Percentiles rank a stretch among this genome's conserved stretches.
These are phyloP conservation scores for Sinella curviseta DNA, from an alignment of 1,140 invertebrate genomes.

Conservation along the genomic window DNA sequence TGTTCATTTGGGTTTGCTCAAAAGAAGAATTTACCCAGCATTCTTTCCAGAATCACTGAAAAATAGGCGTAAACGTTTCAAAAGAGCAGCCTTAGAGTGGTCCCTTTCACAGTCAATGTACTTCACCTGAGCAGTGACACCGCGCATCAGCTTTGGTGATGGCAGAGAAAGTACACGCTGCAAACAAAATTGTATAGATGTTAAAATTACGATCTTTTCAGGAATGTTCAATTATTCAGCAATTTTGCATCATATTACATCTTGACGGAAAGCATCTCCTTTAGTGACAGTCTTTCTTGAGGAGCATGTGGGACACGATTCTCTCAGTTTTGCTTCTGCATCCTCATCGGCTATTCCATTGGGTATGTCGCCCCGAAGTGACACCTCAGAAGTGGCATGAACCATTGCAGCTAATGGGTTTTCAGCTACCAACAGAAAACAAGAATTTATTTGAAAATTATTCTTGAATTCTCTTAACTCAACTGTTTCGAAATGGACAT, in stretches of 20 bases:
- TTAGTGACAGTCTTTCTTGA: conserved; percentile 22
- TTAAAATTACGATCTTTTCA: background rate
- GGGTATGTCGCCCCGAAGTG: conserved; percentile 15
- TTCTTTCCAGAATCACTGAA: conserved; percentile 36
- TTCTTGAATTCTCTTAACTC: background rate
- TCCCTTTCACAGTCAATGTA: conserved; percentile 47
- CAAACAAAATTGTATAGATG: background rate
- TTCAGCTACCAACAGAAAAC: conserved; percentile 6
- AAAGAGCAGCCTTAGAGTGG: conserved; percentile 26
- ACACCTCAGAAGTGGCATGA: conserved; percentile 41
- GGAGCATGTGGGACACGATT: conserved; percentile 40
- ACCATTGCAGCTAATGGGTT: conserved; percentile 25
- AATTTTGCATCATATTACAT: conserved; percentile 27
- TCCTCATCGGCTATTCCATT: conserved; percentile 20
- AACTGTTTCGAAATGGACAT: background rate
- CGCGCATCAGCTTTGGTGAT: conserved; percentile 13
- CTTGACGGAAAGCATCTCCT: conserved; percentile 36
- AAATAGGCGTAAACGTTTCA: conserved; percentile 26
- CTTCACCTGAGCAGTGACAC: conserved; percentile 20
- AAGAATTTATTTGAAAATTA: background rate
- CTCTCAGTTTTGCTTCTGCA: conserved; percentile 8
- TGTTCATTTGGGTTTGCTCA: background rate
- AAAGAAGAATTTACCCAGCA: conserved; percentile 30
- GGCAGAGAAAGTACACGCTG: conserved; percentile 14
- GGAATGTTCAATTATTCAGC: background rate